Evolutionary conservation across 2,113 vertebrate genomes (phyloP).

Genomic region (Pteropus alecto): DNA sequence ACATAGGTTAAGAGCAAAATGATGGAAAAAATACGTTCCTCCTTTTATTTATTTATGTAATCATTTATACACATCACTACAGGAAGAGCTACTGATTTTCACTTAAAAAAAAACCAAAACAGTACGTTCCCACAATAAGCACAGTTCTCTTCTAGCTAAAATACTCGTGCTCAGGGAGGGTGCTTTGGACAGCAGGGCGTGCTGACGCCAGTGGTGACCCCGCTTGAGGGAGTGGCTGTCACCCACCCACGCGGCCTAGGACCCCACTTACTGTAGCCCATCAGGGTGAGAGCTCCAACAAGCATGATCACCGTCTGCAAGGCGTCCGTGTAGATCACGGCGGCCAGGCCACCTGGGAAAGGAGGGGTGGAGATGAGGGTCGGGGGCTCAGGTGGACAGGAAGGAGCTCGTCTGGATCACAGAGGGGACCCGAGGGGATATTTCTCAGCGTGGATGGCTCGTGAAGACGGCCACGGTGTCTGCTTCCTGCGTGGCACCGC

Average conservation of each 20-base stretch:
- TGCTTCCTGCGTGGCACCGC: rapidly evolving
- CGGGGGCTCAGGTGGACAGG: not conserved
- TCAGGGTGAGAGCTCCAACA: constrained; percentile 89
- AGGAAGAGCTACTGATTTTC: not conserved
- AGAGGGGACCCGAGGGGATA: not conserved
- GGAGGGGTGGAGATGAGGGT: not conserved
- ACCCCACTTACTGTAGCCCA: constrained; percentile 90
- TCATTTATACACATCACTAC: not conserved
- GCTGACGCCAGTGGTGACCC: not conserved
- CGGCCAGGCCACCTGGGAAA: constrained; percentile 93
- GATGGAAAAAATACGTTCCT: not conserved
- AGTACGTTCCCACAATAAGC: not conserved
- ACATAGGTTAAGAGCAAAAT: not conserved
- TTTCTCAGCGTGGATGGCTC: too few relatives aligned
- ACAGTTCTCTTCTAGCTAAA: not conserved
- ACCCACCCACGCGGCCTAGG: not conserved
- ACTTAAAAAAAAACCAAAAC: not conserved
- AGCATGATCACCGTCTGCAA: constrained; percentile 96
- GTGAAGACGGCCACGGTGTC: not conserved
- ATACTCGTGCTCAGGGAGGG: not conserved
- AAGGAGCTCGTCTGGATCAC: not conserved
- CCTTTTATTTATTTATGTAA: not conserved
- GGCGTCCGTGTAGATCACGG: constrained; percentile 97
- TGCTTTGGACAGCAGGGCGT: not conserved
- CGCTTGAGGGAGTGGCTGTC: not conserved